phyloP scores from a whole-genome alignment of 1,140 invertebrate species.

The Anoplophora glabripennis region DNA sequence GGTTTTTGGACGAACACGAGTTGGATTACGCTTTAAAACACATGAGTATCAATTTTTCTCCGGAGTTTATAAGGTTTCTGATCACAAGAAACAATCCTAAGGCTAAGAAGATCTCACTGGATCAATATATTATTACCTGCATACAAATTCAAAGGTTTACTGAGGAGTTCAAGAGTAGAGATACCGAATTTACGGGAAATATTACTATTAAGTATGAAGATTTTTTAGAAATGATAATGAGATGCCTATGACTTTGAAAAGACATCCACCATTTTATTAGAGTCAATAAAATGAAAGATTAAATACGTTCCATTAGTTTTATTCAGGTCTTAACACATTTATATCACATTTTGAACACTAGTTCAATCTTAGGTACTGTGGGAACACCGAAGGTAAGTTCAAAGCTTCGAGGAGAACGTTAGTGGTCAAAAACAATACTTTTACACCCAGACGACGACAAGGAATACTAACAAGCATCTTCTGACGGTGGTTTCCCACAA shows the following conservation, averaged over 20 bases:
- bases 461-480: no score
- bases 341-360: no score
- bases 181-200: constrained; percentile 35
- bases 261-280: no score
- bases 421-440: no score
- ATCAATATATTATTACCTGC: constrained; percentile 44
- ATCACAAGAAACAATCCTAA: constrained; percentile 37
- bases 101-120: constrained; percentile 40
- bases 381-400: no score
- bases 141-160: constrained; percentile 45
- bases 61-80: constrained; percentile 41
- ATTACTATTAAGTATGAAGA: constrained; percentile 44
- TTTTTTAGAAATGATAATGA: constrained; percentile 42
- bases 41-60: constrained; percentile 41
- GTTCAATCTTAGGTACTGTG: no score
- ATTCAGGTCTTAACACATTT: no score
- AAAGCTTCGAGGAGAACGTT: no score
- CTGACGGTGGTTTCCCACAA: no score
- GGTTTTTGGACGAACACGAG: constrained; percentile 37
- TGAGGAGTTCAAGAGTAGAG: constrained; percentile 43
- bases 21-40: constrained; percentile 38
- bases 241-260: constrained; percentile 30
- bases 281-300: no score
- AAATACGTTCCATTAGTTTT: no score
- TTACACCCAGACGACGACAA: no score